Evolutionary conservation across 2,888 invertebrate genomes (phyloP).

Genomic region (Drosophila yooni): DNA sequence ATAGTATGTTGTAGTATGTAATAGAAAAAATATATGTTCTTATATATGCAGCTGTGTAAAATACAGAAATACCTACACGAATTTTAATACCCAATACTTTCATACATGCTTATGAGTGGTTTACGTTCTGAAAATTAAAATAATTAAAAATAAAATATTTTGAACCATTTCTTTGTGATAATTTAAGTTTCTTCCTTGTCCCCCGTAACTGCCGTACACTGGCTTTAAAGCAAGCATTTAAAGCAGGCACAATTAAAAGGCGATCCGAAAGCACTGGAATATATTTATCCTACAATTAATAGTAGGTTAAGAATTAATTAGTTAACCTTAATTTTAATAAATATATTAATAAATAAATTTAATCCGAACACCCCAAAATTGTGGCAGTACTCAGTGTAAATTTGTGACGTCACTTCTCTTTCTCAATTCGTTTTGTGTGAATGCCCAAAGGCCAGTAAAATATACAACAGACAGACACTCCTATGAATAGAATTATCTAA

Average conservation of each 20-base stretch:
- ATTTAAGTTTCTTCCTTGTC: not conserved
- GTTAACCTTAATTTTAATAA: not conserved
- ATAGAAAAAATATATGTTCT: no score
- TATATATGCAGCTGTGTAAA: not conserved
- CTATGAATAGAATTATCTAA: slow-evolving; percentile 49
- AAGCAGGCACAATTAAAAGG: not conserved
- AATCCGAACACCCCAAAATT: not conserved
- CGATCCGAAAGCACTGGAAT: not conserved
- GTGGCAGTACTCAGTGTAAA: not conserved
- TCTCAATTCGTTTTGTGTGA: slow-evolving; percentile 32
- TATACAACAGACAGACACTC: slow-evolving; percentile 41
- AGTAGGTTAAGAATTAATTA: not conserved
- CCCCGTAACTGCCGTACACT: not conserved
- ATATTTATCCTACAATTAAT: not conserved
- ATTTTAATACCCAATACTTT: not conserved
- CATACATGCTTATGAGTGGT: no score
- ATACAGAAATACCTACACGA: not conserved
- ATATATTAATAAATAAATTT: not conserved
- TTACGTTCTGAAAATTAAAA: not conserved
- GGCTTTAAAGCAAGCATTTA: not conserved
- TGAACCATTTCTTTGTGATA: not conserved
- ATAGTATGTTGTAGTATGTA: no score
- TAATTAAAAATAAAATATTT: not conserved
- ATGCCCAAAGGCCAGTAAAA: slow-evolving; percentile 22
- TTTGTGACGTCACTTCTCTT: slow-evolving; percentile 27